Conservation (phyloP, 2,888 invertebrate species). For the Drosophila eohydei region DNA sequence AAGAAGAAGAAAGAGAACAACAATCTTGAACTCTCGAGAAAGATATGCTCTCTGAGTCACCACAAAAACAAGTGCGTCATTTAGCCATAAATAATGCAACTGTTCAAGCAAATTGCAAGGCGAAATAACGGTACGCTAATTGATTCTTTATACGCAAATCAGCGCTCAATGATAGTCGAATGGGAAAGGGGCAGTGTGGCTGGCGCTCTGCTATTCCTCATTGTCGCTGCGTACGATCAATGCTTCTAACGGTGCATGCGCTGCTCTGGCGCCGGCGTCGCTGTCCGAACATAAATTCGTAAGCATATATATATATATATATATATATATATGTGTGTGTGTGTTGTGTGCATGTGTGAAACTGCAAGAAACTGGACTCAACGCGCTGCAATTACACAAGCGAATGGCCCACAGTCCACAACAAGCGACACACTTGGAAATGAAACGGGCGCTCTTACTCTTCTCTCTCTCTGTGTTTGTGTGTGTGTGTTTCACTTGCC, state of each 20-base stretch:
- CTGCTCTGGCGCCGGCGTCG: constrained; percentile 38
- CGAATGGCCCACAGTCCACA: constrained; percentile 45
- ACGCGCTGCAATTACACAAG: constrained; percentile 26
- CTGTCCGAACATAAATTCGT: constrained; percentile 10
- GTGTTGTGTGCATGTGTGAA: not conserved
- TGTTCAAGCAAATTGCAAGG: constrained; percentile 15
- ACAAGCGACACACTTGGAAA: constrained; percentile 18
- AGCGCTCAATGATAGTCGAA: not conserved
- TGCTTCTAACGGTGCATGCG: constrained; percentile 34
- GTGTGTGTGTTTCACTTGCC: constrained; percentile 26
- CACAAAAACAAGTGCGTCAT: constrained; percentile 53
- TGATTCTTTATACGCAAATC: constrained; percentile 26
- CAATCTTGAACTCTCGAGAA: constrained; percentile 35
- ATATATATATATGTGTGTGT: not conserved
- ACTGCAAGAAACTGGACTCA: constrained; percentile 26
- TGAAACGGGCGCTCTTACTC: constrained; percentile 34
- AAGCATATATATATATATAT: not conserved
- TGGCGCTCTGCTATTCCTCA: not conserved
- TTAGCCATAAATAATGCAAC: constrained; percentile 43
- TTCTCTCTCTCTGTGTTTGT: not conserved
- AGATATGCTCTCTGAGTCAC: constrained; percentile 39
- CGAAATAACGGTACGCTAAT: constrained; percentile 29
- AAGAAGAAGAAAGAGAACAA: constrained; percentile 4
- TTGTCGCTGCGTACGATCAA: constrained; percentile 15
- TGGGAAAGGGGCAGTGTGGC: not conserved